phyloP scores from a whole-genome alignment of 2,888 invertebrate species.

The Schizaphis graminum region DNA sequence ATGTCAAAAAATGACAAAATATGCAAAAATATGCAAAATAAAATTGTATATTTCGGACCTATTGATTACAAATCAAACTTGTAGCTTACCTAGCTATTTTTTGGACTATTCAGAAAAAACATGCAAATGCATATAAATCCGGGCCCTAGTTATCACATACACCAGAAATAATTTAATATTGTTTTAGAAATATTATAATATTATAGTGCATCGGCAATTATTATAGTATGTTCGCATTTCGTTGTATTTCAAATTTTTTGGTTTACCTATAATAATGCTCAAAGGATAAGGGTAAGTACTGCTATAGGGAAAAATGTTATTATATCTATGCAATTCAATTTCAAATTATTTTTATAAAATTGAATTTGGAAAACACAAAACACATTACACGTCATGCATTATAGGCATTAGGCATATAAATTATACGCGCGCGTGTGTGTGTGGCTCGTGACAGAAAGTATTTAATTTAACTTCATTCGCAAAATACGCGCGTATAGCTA shows the following conservation, averaged over 20 bases:
- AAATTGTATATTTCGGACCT: too few relatives aligned
- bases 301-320: neutral
- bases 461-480: neutral
- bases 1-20: too few relatives aligned
- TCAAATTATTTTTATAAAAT: neutral
- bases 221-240: neutral
- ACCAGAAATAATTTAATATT: neutral
- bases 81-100: too few relatives aligned
- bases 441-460: neutral
- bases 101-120: too few relatives aligned
- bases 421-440: neutral
- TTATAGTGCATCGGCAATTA: neutral
- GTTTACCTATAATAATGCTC: neutral
- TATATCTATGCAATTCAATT: neutral
- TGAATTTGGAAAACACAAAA: neutral
- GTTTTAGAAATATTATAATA: neutral
- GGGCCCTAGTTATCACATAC: too few relatives aligned
- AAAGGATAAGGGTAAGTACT: neutral
- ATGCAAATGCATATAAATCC: too few relatives aligned
- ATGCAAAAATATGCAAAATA: too few relatives aligned
- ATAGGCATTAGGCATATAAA: neutral
- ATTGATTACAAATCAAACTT: too few relatives aligned
- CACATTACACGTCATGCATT: neutral
- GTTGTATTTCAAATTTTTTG: neutral
- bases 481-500: neutral